These are phyloP conservation scores for Phylloscopus trochiloides DNA, from an alignment of 2,113 vertebrate species.

Conservation along the genomic window DNA sequence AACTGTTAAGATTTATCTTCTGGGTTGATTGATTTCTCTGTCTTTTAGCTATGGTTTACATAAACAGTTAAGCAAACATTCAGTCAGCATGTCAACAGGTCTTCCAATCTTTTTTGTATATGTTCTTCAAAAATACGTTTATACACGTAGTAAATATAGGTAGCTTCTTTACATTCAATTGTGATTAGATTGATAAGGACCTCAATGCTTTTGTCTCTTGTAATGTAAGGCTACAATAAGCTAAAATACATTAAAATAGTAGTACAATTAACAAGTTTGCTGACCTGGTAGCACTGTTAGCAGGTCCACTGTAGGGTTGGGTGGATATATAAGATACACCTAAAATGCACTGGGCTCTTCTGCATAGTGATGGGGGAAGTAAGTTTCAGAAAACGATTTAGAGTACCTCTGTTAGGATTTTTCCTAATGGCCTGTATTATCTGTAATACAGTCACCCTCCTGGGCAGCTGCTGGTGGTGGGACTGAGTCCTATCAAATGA, in stretches of 20 bases:
- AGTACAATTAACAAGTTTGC: not conserved
- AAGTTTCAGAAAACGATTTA: not conserved
- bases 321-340: not conserved
- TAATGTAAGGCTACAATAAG: not conserved
- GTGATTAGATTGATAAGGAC: not conserved
- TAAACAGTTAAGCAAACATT: not conserved
- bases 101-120: not conserved
- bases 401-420: not conserved
- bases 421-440: not conserved
- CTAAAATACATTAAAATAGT: not conserved
- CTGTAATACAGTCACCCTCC: not conserved
- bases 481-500: not conserved
- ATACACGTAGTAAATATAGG: not conserved
- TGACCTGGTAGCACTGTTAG: not conserved
- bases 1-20: not conserved
- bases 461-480: not conserved
- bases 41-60: not conserved
- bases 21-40: not conserved
- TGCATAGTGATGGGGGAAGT: not conserved
- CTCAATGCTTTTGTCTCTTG: not conserved
- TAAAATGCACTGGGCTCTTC: not conserved
- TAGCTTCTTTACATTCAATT: not conserved
- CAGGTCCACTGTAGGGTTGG: not conserved
- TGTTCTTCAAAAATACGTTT: not conserved
- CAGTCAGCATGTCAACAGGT: not conserved